Evolutionary conservation across 2,113 vertebrate species (phyloP).

Genomic region (Mobula hypostoma): DNA sequence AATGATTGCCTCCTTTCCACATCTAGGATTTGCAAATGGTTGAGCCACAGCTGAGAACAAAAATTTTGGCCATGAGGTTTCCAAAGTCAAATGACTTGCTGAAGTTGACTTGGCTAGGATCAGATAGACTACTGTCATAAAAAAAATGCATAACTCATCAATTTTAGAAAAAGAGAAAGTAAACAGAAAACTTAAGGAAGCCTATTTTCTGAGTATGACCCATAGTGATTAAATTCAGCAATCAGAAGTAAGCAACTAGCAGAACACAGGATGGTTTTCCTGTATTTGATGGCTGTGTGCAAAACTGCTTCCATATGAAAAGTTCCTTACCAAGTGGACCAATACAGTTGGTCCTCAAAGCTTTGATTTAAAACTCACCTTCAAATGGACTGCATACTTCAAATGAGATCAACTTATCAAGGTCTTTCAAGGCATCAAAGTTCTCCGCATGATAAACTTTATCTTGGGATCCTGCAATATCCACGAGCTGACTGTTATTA

Average conservation of each 20-base stretch:
- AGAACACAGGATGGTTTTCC: neutral
- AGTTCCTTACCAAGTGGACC: neutral
- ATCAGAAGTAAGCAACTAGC: neutral
- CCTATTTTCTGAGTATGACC: neutral
- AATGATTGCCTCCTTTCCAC: neutral
- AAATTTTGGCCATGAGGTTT: neutral
- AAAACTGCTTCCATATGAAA: neutral
- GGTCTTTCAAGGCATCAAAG: conserved; percentile 58
- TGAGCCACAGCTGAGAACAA: neutral
- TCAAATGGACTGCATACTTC: conserved; percentile 58
- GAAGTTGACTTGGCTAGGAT: neutral
- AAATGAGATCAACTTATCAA: conserved; percentile 62
- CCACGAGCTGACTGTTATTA: conserved; percentile 59
- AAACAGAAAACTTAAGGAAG: neutral
- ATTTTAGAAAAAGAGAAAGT: neutral
- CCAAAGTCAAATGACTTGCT: neutral
- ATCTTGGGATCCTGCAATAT: conserved; percentile 60
- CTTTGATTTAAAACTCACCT: conserved; percentile 51
- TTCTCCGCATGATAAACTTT: conserved; percentile 53
- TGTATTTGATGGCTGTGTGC: neutral
- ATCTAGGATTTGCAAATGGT: neutral
- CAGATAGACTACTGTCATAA: no score
- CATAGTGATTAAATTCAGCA: neutral
- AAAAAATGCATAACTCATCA: neutral
- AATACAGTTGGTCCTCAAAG: neutral